Evolutionary conservation across 2,888 invertebrate species (phyloP).

Genomic region (Parasteatoda lunata): DNA sequence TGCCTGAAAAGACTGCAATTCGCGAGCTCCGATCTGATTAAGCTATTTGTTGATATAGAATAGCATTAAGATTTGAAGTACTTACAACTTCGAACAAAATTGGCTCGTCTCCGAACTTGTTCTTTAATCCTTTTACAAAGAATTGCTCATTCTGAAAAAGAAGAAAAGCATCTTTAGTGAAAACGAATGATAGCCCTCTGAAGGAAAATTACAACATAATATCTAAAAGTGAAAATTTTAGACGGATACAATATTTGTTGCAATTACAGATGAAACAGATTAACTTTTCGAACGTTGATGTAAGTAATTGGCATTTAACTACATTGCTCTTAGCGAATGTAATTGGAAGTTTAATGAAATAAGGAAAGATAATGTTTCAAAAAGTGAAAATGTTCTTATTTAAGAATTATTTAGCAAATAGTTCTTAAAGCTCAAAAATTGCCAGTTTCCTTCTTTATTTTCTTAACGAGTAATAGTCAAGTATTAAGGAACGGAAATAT

Average conservation of each 20-base stretch:
- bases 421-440: no score
- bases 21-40: background rate
- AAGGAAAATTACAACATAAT: no score
- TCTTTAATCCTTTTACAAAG: background rate
- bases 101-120: background rate
- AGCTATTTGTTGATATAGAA: background rate
- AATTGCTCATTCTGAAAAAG: background rate
- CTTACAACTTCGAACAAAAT: background rate
- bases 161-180: background rate
- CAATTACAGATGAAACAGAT: background rate
- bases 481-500: no score
- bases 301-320: background rate
- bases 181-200: background rate
- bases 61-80: background rate
- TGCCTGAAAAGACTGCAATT: background rate
- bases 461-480: no score
- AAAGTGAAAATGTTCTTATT: no score
- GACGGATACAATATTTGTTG: no score
- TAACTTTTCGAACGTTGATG: background rate
- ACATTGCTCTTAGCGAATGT: no score
- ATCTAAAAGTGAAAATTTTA: no score
- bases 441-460: no score
- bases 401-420: no score
- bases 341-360: no score
- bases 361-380: no score